Evolutionary conservation across 2,113 vertebrate genomes (phyloP).

Genomic region (Myotis brandtii): DNA sequence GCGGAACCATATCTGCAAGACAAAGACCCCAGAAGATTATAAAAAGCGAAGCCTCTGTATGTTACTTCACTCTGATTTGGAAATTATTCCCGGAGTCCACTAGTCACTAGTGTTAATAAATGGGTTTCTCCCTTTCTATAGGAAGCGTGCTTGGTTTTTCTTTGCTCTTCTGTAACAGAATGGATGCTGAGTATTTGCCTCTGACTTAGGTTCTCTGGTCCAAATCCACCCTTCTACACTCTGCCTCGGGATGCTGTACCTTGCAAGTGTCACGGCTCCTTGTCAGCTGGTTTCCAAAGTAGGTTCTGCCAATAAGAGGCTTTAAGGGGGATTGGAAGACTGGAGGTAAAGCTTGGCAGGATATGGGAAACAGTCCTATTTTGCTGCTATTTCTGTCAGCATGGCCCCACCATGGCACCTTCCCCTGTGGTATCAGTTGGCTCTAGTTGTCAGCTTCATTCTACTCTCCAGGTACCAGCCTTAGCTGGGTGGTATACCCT

Average conservation of each 20-base stretch:
- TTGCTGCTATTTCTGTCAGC: background rate
- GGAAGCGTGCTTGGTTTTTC: no score
- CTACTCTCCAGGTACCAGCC: background rate
- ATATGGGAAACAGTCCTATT: background rate
- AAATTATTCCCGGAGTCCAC: no score
- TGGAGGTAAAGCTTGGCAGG: background rate
- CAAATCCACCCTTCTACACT: background rate
- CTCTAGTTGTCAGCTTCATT: background rate
- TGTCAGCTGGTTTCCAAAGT: background rate
- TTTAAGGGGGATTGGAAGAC: background rate
- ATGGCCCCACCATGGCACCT: background rate
- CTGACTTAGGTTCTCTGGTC: background rate
- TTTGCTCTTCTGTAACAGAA: background rate
- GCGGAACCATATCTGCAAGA: no score
- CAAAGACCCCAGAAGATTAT: no score
- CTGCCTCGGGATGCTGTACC: background rate
- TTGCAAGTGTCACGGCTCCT: background rate
- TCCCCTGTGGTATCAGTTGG: background rate
- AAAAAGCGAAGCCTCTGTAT: no score
- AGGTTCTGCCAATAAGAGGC: background rate
- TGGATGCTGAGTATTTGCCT: background rate
- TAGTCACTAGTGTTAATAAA: no score
- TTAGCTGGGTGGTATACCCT: background rate
- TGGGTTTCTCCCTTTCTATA: no score
- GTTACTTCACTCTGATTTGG: no score